These are phyloP conservation scores for Phataginus tetradactyla DNA, from an alignment of 2,797 vertebrate genomes.

Conservation along the genomic window DNA sequence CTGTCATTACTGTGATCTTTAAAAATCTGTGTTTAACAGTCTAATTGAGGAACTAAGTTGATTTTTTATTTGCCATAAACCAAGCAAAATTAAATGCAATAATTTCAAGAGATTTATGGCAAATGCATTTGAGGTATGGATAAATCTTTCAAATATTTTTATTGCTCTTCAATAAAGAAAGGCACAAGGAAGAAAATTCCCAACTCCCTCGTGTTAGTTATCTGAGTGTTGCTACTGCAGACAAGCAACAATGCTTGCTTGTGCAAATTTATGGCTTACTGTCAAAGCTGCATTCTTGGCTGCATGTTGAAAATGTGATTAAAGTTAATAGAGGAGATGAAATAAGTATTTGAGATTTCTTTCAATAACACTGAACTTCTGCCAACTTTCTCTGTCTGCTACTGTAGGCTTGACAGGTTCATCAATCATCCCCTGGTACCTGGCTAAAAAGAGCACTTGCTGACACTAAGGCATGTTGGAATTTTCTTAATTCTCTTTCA, in stretches of 20 bases:
- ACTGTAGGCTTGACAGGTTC: slow-evolving; percentile 83
- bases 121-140: slow-evolving; percentile 67
- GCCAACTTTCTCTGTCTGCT: slow-evolving; percentile 87
- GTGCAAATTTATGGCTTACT: slow-evolving; percentile 87
- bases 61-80: slow-evolving; percentile 74
- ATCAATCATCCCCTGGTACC: slow-evolving; percentile 87
- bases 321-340: slow-evolving; percentile 88
- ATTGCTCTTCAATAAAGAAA: slow-evolving; percentile 74
- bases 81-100: slow-evolving; percentile 76
- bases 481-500: slow-evolving; percentile 86
- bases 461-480: slow-evolving; percentile 82
- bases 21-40: slow-evolving; percentile 62
- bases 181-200: slow-evolving; percentile 81
- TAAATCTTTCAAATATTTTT: slow-evolving; percentile 82
- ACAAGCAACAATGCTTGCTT: slow-evolving; percentile 87
- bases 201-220: slow-evolving; percentile 79
- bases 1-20: slow-evolving; percentile 68
- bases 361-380: slow-evolving; percentile 88
- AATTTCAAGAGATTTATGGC: slow-evolving; percentile 80
- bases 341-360: slow-evolving; percentile 91
- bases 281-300: slow-evolving; percentile 90
- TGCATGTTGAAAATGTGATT: slow-evolving; percentile 90
- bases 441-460: slow-evolving; percentile 84
- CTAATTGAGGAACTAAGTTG: slow-evolving; percentile 67
- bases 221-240: slow-evolving; percentile 81